These are phyloP conservation scores for Burhinus bistriatus DNA, from an alignment of 2,113 vertebrate genomes.

Conservation along the genomic window DNA sequence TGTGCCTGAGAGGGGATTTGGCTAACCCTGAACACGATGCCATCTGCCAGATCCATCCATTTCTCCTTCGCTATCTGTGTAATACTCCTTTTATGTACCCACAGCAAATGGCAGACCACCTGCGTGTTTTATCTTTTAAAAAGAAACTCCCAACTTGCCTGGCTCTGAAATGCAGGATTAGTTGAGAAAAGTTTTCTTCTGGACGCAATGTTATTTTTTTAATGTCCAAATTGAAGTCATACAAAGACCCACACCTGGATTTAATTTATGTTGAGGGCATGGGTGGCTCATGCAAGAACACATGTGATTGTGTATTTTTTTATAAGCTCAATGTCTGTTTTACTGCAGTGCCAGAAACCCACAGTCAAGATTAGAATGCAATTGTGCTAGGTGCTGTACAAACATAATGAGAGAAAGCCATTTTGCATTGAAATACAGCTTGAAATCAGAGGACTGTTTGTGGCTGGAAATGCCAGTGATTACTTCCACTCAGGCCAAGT, in stretches of 20 bases:
- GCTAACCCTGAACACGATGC: conserved; percentile 42
- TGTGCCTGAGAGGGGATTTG: conserved; percentile 38
- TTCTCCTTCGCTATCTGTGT: conserved; percentile 3
- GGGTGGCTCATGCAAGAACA: background rate
- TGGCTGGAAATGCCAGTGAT: background rate
- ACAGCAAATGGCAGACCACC: conserved; percentile 56
- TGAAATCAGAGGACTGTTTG: background rate
- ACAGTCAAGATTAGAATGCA: background rate
- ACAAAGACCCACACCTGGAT: background rate
- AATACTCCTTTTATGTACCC: conserved; percentile 19
- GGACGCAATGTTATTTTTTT: background rate
- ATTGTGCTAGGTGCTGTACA: background rate
- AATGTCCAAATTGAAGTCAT: background rate
- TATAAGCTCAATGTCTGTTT: background rate
- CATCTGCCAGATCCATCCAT: conserved; percentile 36
- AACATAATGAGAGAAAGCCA: background rate
- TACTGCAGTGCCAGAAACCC: background rate
- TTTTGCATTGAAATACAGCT: background rate
- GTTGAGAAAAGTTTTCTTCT: background rate
- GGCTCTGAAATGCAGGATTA: background rate
- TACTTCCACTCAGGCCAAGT: background rate
- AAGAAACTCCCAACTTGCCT: background rate
- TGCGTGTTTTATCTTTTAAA: background rate
- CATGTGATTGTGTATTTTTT: background rate
- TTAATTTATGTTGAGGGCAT: background rate